Evolutionary conservation across 2,888 invertebrate genomes (phyloP).

Genomic region (Sussaba pulchella): DNA sequence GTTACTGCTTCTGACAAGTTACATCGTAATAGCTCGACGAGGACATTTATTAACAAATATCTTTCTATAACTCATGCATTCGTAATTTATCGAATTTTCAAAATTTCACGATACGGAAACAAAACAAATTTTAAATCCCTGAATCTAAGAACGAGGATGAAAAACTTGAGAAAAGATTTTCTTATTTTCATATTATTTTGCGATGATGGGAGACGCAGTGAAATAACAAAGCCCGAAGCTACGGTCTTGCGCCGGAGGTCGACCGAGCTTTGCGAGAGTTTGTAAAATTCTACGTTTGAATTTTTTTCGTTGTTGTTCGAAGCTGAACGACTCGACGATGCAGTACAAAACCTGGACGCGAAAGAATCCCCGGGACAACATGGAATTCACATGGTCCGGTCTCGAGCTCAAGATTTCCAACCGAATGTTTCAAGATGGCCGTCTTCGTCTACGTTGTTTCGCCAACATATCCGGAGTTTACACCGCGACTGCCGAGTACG

Average conservation of each 20-base stretch:
- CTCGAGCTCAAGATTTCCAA: constrained; percentile 77
- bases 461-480: constrained; percentile 79
- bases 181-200: too few relatives aligned
- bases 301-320: constrained; percentile 50
- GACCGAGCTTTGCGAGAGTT: too few relatives aligned
- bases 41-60: neutral
- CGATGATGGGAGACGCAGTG: too few relatives aligned
- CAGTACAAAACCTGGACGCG: constrained; percentile 71
- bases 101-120: too few relatives aligned
- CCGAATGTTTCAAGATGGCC: constrained; percentile 78
- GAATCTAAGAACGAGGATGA: too few relatives aligned
- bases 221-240: too few relatives aligned
- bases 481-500: constrained; percentile 76
- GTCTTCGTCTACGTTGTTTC: constrained; percentile 78
- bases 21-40: neutral
- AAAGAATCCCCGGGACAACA: constrained; percentile 68
- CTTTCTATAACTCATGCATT: neutral
- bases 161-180: too few relatives aligned
- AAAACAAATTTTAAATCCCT: too few relatives aligned
- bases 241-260: too few relatives aligned
- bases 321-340: constrained; percentile 75
- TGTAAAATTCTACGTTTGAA: too few relatives aligned
- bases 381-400: constrained; percentile 73
- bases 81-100: too few relatives aligned
- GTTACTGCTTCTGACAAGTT: neutral